These are phyloP conservation scores for Echinarachnius parma DNA, from an alignment of 53 echinoderm and acorn worm species.

Conservation along the genomic window DNA sequence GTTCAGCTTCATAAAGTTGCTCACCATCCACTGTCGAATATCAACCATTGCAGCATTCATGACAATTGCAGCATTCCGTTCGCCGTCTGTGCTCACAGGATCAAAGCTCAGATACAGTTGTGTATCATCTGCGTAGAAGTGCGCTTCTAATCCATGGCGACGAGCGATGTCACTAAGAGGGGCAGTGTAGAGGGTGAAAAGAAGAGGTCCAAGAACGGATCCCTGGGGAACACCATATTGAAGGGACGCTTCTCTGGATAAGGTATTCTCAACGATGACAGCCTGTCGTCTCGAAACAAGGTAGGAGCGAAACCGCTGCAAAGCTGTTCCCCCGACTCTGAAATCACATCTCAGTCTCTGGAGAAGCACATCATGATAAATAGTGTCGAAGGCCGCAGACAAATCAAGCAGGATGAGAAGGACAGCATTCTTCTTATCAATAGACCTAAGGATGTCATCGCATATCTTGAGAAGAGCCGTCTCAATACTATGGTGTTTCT, in stretches of 20 bases:
- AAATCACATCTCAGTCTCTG: conserved; percentile 9
- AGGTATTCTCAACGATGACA: conserved; percentile 12
- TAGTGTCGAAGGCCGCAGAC: conserved; percentile 37
- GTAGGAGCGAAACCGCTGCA: conserved; percentile 36
- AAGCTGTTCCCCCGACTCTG: conserved; percentile 22
- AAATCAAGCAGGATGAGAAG: conserved; percentile 32
- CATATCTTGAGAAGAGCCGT: conserved; percentile 17
- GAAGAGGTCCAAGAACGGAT: conserved; percentile 27
- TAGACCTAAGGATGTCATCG: conserved; percentile 30
- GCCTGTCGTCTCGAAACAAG: conserved; percentile 25
- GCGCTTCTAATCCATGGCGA: no score
- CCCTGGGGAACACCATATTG: conserved; percentile 40
- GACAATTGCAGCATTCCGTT: no score
- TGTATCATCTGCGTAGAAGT: no score
- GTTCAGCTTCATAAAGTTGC: no score
- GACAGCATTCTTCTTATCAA: conserved; percentile 20
- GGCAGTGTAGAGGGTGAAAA: conserved; percentile 35
- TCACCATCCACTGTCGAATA: no score
- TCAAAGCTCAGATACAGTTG: no score
- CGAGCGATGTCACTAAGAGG: conserved; percentile 15
- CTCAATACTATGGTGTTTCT: conserved; percentile 13
- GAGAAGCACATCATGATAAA: conserved; percentile 38
- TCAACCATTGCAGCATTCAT: no score
- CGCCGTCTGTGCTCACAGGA: no score
- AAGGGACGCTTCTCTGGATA: conserved; percentile 6